phyloP scores from a whole-genome alignment of 2,113 vertebrate genomes.

The Menura novaehollandiae region DNA sequence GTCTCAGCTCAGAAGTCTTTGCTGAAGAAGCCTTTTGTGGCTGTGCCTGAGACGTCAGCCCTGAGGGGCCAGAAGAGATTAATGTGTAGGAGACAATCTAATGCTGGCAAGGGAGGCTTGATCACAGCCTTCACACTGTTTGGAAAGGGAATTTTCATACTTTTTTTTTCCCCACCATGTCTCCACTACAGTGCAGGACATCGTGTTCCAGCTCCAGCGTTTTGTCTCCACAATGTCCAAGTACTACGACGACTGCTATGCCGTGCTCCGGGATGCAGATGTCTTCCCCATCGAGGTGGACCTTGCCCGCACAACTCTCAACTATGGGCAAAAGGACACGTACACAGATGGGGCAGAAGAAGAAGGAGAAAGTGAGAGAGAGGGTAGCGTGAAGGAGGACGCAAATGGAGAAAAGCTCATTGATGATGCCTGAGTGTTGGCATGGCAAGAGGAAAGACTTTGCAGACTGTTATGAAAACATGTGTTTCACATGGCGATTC shows the following conservation, averaged over 20 bases:
- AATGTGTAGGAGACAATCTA: neutral
- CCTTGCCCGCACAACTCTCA: constrained; percentile 90
- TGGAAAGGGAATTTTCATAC: neutral
- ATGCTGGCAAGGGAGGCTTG: neutral
- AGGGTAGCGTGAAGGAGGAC: constrained; percentile 49
- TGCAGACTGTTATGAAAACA: neutral
- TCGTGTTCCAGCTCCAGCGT: constrained; percentile 97
- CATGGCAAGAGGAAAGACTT: neutral
- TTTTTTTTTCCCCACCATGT: neutral
- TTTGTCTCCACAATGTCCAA: constrained; percentile 96
- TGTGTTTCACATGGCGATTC: neutral
- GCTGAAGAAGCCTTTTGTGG: neutral
- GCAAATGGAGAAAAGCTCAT: constrained; percentile 87
- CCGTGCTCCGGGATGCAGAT: constrained; percentile 87
- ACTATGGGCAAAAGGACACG: constrained; percentile 81
- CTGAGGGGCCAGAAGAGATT: neutral
- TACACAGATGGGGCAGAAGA: constrained; percentile 81
- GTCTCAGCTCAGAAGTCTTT: neutral
- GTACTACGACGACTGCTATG: constrained; percentile 95
- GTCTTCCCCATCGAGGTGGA: constrained; percentile 99
- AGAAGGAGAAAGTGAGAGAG: constrained; percentile 27
- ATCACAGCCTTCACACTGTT: neutral
- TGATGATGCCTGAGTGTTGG: constrained; percentile 71
- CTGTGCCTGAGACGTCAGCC: accelerated
- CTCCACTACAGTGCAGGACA: constrained; percentile 88